Evolutionary conservation across 2,113 vertebrate species (phyloP).

Genomic region (Micromys minutus): DNA sequence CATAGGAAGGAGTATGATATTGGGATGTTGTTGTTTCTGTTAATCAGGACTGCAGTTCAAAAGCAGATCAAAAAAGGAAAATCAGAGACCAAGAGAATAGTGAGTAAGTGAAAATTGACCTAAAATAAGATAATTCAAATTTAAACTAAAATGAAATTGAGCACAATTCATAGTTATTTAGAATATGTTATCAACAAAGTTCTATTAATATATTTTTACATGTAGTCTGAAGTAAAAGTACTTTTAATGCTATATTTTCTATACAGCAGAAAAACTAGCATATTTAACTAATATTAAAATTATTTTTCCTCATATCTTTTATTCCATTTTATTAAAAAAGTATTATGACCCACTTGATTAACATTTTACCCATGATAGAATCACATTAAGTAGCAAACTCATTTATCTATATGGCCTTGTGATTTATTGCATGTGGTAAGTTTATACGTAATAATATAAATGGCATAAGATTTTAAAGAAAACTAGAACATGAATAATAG

Average conservation of each 20-base stretch:
- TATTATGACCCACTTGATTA: background rate
- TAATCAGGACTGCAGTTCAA: background rate
- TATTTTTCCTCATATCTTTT: background rate
- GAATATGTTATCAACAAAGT: background rate
- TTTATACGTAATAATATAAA: background rate
- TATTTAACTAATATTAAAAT: background rate
- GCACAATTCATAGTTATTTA: background rate
- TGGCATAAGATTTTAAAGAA: background rate
- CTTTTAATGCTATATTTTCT: background rate
- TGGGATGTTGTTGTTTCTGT: background rate
- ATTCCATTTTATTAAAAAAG: background rate
- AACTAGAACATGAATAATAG: background rate
- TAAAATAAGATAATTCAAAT: background rate
- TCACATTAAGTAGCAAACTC: background rate
- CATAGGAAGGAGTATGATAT: background rate
- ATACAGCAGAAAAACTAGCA: background rate
- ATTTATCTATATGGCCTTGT: background rate
- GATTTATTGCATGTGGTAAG: background rate
- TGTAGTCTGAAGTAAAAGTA: background rate
- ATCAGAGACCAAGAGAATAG: background rate
- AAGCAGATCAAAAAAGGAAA: background rate
- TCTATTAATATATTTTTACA: background rate
- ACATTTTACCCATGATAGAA: background rate
- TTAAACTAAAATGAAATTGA: background rate
- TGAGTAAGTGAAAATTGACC: background rate